Percentiles rank a stretch among this genome's conserved stretches.
phyloP scores from a whole-genome alignment of 2,888 invertebrate genomes.

The Catonia carolina region DNA sequence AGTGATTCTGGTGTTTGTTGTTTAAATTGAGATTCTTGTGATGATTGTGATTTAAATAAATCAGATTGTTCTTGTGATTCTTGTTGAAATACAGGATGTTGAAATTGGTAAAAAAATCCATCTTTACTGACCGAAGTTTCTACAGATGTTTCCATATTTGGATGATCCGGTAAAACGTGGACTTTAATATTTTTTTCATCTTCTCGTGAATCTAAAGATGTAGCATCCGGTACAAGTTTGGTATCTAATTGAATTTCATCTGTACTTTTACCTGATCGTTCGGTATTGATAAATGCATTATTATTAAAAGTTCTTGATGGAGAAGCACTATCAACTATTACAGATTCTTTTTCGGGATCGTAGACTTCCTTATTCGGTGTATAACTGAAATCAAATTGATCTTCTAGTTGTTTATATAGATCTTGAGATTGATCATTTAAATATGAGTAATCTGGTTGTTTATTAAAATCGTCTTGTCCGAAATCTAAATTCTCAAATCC shows the following conservation, averaged over 20 bases:
- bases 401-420: background rate
- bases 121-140: background rate
- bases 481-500: no score
- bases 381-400: background rate
- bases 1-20: conserved; percentile 26
- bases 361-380: background rate
- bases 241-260: no score
- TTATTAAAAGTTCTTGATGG: no score
- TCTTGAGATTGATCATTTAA: background rate
- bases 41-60: background rate
- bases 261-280: background rate
- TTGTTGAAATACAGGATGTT: conserved; percentile 11
- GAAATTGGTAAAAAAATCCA: conserved; percentile 28
- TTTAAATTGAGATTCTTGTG: no score
- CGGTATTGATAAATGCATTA: no score
- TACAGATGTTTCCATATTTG: background rate
- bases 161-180: background rate
- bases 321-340: background rate
- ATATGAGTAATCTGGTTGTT: no score
- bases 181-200: background rate
- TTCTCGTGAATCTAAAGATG: background rate
- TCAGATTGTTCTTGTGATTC: background rate
- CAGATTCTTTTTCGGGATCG: conserved; percentile 15
- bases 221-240: no score
- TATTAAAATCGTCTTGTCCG: no score